These are phyloP conservation scores for Sarcophilus harrisii DNA, from an alignment of 2,797 vertebrate species.

Conservation along the genomic window DNA sequence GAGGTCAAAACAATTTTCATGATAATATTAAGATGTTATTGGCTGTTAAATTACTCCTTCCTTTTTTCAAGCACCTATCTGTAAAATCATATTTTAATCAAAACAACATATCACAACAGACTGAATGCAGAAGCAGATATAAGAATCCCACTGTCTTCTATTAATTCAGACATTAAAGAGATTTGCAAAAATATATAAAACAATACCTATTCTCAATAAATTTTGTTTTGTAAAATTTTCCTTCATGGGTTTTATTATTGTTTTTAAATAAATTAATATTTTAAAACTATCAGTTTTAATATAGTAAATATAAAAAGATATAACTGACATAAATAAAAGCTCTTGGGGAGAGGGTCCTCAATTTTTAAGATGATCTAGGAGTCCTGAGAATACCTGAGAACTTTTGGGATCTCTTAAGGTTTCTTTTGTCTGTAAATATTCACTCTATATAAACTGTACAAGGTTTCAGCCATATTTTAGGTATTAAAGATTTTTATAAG, in stretches of 20 bases:
- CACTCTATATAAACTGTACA: not conserved
- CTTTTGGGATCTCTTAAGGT: not conserved
- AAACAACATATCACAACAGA: too few relatives aligned
- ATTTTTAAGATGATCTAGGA: not conserved
- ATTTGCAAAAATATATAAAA: too few relatives aligned
- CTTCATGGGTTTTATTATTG: not conserved
- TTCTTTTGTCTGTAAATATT: not conserved
- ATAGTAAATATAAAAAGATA: not conserved
- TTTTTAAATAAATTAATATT: not conserved
- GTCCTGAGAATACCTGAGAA: not conserved
- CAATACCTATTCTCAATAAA: not conserved
- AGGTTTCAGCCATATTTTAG: not conserved
- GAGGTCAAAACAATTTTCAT: not conserved
- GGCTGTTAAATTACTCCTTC: not conserved
- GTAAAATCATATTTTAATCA: not conserved
- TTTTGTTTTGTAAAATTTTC: not conserved
- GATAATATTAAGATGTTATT: not conserved
- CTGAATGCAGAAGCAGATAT: too few relatives aligned
- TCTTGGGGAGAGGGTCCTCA: not conserved
- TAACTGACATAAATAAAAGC: not conserved
- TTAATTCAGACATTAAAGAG: too few relatives aligned
- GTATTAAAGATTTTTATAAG: not conserved
- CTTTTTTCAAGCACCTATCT: not conserved
- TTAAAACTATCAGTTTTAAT: not conserved
- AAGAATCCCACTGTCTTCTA: too few relatives aligned